Conservation (phyloP, 2,797 vertebrate genomes). For the Hydrophis major region DNA sequence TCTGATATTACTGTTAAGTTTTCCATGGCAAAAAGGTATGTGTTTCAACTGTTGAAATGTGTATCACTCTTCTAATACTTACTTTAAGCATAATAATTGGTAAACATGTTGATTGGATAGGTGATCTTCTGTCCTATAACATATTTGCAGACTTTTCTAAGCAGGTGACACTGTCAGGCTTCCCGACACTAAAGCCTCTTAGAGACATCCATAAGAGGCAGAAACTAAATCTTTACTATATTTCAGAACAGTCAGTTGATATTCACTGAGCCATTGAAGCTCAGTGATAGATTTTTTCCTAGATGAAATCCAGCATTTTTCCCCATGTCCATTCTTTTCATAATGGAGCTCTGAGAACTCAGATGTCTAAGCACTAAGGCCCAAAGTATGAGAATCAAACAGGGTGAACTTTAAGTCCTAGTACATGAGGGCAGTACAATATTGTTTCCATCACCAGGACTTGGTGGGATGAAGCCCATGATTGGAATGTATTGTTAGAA, state of each 20-base stretch:
- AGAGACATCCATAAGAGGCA: neutral
- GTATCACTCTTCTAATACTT: neutral
- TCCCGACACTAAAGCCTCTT: neutral
- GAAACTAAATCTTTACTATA: neutral
- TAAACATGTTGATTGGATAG: neutral
- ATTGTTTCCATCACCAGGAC: too few species aligned
- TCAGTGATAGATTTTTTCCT: neutral
- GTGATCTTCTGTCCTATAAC: neutral
- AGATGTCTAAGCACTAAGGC: too few species aligned
- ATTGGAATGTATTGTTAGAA: too few species aligned
- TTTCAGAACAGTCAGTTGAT: neutral
- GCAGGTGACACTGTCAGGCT: neutral
- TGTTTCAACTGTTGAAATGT: neutral
- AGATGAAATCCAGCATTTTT: neutral
- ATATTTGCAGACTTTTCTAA: neutral
- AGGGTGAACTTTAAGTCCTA: too few species aligned
- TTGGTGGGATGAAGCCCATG: too few species aligned
- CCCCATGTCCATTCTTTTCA: neutral
- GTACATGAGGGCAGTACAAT: too few species aligned
- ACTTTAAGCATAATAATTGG: neutral
- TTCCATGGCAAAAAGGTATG: conserved; percentile 60
- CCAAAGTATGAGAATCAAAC: too few species aligned
- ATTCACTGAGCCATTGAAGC: neutral
- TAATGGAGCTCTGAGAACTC: neutral
- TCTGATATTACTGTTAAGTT: conserved; percentile 68